Evolutionary conservation across 2,797 vertebrate species (phyloP).

Genomic region (Myotis myotis): DNA sequence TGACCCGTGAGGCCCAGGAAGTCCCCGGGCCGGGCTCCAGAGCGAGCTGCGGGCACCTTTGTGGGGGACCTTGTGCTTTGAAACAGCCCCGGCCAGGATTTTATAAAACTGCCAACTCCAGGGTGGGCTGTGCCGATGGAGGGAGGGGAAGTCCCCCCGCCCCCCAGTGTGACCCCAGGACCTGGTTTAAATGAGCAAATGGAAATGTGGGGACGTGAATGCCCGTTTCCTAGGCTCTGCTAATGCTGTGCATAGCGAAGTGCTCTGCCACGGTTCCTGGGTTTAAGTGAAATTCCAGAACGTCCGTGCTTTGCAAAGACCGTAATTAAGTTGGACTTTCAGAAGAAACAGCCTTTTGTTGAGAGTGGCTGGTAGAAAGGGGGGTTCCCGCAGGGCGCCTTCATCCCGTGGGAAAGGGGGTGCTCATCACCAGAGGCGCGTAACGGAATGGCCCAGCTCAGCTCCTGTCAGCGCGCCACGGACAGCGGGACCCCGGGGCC

Average conservation of each 20-base stretch:
- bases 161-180: neutral
- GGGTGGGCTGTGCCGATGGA: fast-evolving
- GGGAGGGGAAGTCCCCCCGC: neutral
- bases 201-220: neutral
- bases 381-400: neutral
- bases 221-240: neutral
- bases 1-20: fast-evolving
- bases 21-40: fast-evolving
- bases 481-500: neutral
- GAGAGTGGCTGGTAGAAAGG: neutral
- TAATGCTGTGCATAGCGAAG: neutral
- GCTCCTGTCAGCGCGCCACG: no score
- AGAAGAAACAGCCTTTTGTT: constrained; percentile 23
- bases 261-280: neutral
- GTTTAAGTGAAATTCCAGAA: constrained; percentile 10
- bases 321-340: neutral
- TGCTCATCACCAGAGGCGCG: neutral
- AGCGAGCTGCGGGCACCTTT: neutral
- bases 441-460: fast-evolving
- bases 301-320: neutral
- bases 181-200: neutral
- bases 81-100: neutral
- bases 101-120: neutral
- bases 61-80: no score
- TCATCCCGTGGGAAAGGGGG: neutral